phyloP scores from a whole-genome alignment of 2,888 invertebrate species.

The Agrochola litura region DNA sequence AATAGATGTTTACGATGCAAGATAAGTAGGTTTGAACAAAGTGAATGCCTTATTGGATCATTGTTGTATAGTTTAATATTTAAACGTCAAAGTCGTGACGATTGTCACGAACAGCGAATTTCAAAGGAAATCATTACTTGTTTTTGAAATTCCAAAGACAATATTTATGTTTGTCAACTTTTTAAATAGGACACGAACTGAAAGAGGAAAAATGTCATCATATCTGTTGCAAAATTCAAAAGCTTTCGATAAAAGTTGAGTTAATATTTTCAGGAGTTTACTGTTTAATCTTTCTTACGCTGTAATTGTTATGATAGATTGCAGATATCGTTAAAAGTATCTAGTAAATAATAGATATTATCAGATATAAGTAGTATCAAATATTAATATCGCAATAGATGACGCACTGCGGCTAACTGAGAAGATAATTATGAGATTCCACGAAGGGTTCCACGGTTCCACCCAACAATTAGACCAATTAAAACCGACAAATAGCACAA shows the following conservation, averaged over 20 bases:
- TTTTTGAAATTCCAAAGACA: slow-evolving; percentile 52
- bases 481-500: slow-evolving; percentile 76
- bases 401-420: slow-evolving; percentile 65
- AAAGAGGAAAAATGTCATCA: slow-evolving; percentile 12
- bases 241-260: not conserved
- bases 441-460: slow-evolving; percentile 81
- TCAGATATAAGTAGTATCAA: slow-evolving; percentile 37
- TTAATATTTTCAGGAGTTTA: not conserved
- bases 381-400: slow-evolving; percentile 62
- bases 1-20: slow-evolving; percentile 39
- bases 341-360: not conserved
- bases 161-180: slow-evolving; percentile 37
- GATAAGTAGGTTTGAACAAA: slow-evolving; percentile 48
- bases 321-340: not conserved
- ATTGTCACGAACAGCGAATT: slow-evolving; percentile 68
- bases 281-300: not conserved
- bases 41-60: slow-evolving; percentile 65
- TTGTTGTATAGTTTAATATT: slow-evolving; percentile 64
- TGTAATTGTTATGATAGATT: not conserved
- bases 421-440: slow-evolving; percentile 73
- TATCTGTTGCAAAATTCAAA: slow-evolving; percentile 14
- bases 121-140: slow-evolving; percentile 63
- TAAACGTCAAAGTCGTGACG: slow-evolving; percentile 75
- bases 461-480: slow-evolving; percentile 85
- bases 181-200: slow-evolving; percentile 16